Base-by-base conservation (phyloP, 2,888 invertebrate genomes). In the Trichopoda pennipes region DNA sequence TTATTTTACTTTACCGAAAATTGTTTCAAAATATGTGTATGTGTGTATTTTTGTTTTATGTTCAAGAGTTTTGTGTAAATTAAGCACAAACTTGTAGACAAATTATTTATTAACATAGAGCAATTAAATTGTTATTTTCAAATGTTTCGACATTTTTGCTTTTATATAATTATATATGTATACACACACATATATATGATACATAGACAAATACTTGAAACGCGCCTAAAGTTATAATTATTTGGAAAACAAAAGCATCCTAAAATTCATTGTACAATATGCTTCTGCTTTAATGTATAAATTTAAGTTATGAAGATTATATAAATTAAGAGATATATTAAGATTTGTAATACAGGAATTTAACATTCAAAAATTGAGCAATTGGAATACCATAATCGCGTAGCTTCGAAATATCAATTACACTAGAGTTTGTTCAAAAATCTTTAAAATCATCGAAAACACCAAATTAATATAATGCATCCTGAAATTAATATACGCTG, bases 151-250 rank as follows among this genome's bases (percentile, higher is more conserved):
- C 14, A 64, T 17, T 42, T 68, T 42, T 75, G 38, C n/a, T 1
- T 51, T 12, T 64, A n/a, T 6, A n/a, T 28, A 28, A 44, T 35
- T 42, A 38, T 38, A 64, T 38, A 23, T 16, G n/a, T 12, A 38
- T 3, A 38, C 10, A 19, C 17, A 44, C 14, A 53, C 17, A 61
- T 17, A 51, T 0, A 60, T 10, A 53, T 19, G 19, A 21, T 6
- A 60, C 16, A 53, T 19, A 28, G 7, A 19, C 53, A 42, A 47
- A 49, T 55, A 63, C 63, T 35, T 60, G 35, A 44, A 69, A 55
- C 47, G 28, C 23, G 42, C 44, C 60, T 69, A 55, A 72, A 76
- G 61, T 47, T 61, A 55, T 77, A 63, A 56, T 76, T 76, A 76
- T 69, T 69, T 60, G 44, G 53, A 42, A 76, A 10, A 63, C 14